phyloP scores from a whole-genome alignment of 2,888 invertebrate genomes.

The Hydropsyche betteni region DNA sequence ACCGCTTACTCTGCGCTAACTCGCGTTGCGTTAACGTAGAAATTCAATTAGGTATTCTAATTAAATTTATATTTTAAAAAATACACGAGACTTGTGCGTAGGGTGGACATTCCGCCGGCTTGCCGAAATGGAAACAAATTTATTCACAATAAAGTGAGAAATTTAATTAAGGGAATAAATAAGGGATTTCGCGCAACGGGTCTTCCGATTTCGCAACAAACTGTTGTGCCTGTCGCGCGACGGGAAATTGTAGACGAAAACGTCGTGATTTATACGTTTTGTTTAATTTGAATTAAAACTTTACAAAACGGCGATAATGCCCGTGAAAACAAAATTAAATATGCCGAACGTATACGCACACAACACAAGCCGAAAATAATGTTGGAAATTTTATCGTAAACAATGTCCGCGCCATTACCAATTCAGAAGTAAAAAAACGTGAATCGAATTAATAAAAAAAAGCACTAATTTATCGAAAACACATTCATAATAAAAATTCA shows the following conservation, averaged over 20 bases:
- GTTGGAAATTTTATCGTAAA: too few species aligned
- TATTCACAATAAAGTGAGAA: constrained; percentile 33
- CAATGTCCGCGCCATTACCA: too few species aligned
- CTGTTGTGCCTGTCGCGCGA: constrained; percentile 32
- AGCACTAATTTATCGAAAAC: too few species aligned
- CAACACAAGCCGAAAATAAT: too few species aligned
- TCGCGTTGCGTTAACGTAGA: too few species aligned
- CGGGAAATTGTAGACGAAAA: constrained; percentile 31
- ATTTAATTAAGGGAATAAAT: constrained; percentile 35
- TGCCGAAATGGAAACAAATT: constrained; percentile 24
- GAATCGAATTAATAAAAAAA: too few species aligned
- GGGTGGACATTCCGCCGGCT: background rate
- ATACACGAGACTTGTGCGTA: too few species aligned
- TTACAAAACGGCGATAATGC: constrained; percentile 32
- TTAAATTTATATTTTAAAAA: too few species aligned
- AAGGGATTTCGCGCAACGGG: constrained; percentile 28
- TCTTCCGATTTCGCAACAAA: constrained; percentile 33
- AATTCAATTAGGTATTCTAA: too few species aligned
- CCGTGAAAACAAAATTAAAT: constrained; percentile 25
- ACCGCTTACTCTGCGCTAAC: too few species aligned
- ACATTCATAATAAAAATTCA: too few species aligned
- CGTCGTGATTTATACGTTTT: constrained; percentile 37
- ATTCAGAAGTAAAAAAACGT: too few species aligned
- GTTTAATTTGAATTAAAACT: constrained; percentile 36
- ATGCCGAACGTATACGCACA: background rate